phyloP scores from a whole-genome alignment of 2,888 invertebrate species.

The Stenichneumon culpator region DNA sequence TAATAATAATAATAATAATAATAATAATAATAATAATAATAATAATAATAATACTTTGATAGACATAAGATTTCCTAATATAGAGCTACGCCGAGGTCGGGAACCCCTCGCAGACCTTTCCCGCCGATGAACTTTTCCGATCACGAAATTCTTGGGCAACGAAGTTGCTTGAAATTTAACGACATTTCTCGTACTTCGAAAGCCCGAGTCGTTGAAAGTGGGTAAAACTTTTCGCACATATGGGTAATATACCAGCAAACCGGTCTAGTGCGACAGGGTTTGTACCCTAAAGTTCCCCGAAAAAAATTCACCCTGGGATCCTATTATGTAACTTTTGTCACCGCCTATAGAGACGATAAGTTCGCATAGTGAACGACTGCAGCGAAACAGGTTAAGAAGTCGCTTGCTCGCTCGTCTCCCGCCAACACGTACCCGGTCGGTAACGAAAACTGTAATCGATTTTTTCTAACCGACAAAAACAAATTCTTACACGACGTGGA shows the following conservation, averaged over 20 bases:
- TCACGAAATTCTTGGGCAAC: not conserved
- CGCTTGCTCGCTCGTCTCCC: no score
- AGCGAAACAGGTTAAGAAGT: not conserved
- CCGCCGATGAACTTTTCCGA: not conserved
- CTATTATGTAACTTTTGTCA: not conserved
- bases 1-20: no score
- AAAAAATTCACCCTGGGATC: not conserved
- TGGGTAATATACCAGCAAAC: not conserved
- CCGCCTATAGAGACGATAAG: not conserved
- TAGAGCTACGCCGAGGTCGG: not conserved
- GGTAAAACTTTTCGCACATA: not conserved
- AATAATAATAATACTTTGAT: not conserved
- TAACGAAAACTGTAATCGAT: no score
- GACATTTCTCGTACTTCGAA: conserved; percentile 5
- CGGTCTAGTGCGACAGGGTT: not conserved
- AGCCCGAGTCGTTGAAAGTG: not conserved
- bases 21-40: not conserved
- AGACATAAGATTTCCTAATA: not conserved
- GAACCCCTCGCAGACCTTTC: not conserved
- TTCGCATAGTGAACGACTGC: not conserved
- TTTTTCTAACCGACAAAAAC: no score
- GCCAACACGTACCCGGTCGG: no score
- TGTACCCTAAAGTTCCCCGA: not conserved
- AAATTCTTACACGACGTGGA: no score
- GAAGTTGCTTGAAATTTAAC: not conserved